Evolutionary conservation across 2,797 vertebrate genomes (phyloP).

Genomic region (Antennarius maculatus): DNA sequence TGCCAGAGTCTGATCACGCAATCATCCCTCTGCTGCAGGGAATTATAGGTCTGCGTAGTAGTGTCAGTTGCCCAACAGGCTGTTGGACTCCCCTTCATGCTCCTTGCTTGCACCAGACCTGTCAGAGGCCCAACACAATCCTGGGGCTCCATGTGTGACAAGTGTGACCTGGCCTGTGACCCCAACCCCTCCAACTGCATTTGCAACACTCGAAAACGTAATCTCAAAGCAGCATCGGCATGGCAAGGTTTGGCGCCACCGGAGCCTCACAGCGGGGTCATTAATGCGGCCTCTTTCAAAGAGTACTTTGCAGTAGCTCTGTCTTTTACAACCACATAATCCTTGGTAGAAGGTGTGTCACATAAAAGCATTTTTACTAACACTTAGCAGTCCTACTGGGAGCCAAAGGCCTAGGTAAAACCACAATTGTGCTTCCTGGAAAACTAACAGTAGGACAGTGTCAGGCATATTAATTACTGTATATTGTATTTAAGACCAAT

Average conservation of each 20-base stretch:
- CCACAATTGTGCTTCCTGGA: constrained; percentile 52
- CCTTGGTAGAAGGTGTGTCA: constrained; percentile 52
- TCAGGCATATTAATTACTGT: constrained; percentile 68
- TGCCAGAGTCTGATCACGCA: constrained; percentile 74
- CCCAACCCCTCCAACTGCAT: constrained; percentile 33
- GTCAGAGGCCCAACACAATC: constrained; percentile 65
- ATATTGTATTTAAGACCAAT: constrained; percentile 59
- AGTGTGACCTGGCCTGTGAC: constrained; percentile 70
- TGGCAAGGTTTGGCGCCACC: constrained; percentile 60
- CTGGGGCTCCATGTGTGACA: constrained; percentile 66
- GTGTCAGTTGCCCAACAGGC: constrained; percentile 64
- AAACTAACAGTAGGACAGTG: constrained; percentile 50
- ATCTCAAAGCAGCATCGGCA: constrained; percentile 71
- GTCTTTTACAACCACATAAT: constrained; percentile 63
- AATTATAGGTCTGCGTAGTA: constrained; percentile 53
- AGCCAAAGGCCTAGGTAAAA: constrained; percentile 37
- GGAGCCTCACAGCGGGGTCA: constrained; percentile 76
- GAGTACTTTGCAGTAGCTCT: constrained; percentile 53
- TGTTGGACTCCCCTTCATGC: constrained; percentile 62
- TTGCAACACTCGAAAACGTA: constrained; percentile 61
- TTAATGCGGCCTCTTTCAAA: constrained; percentile 77
- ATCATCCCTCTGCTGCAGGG: constrained; percentile 71
- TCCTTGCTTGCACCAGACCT: constrained; percentile 63
- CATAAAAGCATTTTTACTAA: constrained; percentile 66
- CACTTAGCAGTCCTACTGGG: constrained; percentile 56